These are phyloP conservation scores for Trachythela sp. DNA, from an alignment of 64 coral and sea anemone genomes.

Conservation along the genomic window DNA sequence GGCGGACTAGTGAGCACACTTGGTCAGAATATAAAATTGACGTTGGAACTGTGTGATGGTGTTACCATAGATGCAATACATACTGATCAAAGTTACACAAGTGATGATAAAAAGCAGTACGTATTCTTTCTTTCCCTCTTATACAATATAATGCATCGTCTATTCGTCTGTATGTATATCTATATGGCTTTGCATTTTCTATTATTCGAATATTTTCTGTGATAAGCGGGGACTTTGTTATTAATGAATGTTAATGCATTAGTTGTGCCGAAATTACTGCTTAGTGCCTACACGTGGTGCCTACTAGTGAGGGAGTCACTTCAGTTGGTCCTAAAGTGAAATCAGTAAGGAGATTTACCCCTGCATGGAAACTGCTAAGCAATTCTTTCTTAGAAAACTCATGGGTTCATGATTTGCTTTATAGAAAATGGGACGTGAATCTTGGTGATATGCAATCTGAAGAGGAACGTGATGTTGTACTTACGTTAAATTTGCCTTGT, in stretches of 20 bases:
- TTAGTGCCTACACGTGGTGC: too few species aligned
- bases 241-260: too few species aligned
- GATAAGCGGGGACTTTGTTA: too few species aligned
- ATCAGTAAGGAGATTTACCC: too few species aligned
- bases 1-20: conserved; percentile 10
- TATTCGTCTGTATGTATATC: too few species aligned
- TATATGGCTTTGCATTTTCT: too few species aligned
- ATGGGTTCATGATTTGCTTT: neutral
- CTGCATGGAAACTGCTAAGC: too few species aligned
- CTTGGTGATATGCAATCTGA: conserved; percentile 9
- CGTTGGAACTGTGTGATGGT: neutral
- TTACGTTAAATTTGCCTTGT: neutral
- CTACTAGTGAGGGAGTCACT: too few species aligned
- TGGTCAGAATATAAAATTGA: conserved; percentile 10
- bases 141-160: neutral
- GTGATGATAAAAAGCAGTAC: neutral
- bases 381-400: too few species aligned
- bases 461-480: neutral
- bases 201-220: too few species aligned
- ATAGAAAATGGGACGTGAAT: neutral
- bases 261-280: too few species aligned
- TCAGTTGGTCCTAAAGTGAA: too few species aligned
- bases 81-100: neutral
- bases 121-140: neutral
- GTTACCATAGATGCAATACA: neutral